Evolutionary conservation across 2,113 vertebrate genomes (phyloP).

Genomic region (Dipodomys merriami): DNA sequence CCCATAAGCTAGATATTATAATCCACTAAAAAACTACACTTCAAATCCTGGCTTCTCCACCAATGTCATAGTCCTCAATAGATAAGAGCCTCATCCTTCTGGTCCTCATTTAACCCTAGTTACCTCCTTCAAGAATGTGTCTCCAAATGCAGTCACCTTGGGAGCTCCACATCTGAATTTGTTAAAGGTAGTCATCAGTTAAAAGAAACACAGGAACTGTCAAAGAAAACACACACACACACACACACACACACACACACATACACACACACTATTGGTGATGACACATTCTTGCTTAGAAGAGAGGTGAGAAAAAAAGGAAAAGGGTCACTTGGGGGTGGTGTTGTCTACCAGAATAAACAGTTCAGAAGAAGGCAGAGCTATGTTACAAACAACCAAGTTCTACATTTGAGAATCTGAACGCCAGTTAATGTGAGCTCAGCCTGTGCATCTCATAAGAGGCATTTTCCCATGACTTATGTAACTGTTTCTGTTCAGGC

Average conservation of each 20-base stretch:
- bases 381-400: neutral
- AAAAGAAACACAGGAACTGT: neutral
- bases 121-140: neutral
- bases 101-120: neutral
- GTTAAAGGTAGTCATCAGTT: neutral
- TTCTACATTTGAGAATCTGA: neutral
- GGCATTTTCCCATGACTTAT: slow-evolving; percentile 44
- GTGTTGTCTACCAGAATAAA: neutral
- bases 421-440: neutral
- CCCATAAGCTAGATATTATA: neutral
- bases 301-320: neutral
- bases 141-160: neutral
- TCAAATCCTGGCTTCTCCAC: neutral
- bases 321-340: neutral
- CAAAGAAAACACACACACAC: neutral
- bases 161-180: neutral
- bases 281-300: neutral
- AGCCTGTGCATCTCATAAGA: neutral
- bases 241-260: neutral
- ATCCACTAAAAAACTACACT: neutral
- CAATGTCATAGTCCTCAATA: neutral
- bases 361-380: neutral
- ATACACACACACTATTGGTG: neutral
- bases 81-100: neutral
- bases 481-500: neutral